Percentiles rank a stretch among this genome's conserved stretches.
Evolutionary conservation across 2,797 vertebrate species (phyloP).

Genomic region (Meriones psammophilus): DNA sequence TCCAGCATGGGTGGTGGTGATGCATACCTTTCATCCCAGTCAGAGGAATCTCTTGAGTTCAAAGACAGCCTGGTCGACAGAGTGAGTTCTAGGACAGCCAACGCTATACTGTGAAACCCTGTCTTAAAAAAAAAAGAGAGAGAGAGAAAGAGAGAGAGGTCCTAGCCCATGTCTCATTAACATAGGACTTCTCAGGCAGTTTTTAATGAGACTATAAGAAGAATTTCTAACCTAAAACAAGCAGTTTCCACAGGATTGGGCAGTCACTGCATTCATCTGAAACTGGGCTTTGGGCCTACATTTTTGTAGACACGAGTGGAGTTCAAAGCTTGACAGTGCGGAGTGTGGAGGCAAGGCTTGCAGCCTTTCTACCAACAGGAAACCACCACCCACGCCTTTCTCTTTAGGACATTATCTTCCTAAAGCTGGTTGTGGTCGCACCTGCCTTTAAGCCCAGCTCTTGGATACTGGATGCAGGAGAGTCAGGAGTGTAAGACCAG

Average conservation of each 20-base stretch:
- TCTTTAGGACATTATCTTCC: background rate
- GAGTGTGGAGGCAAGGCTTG: background rate
- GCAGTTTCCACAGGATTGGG: conserved; percentile 2
- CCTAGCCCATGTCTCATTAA: background rate
- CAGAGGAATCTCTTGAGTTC: background rate
- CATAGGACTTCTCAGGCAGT: background rate
- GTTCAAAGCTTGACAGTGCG: background rate
- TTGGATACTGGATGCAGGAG: background rate
- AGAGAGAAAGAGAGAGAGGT: background rate
- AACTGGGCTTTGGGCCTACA: background rate
- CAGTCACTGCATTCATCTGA: background rate
- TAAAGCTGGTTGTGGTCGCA: background rate
- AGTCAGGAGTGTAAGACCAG: background rate
- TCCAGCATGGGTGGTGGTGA: background rate
- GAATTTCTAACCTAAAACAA: conserved; percentile 43
- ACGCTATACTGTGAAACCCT: background rate
- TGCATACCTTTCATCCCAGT: background rate
- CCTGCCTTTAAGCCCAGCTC: background rate
- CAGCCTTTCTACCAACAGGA: conserved; percentile 8
- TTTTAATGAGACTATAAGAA: conserved; percentile 24
- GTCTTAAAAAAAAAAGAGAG: background rate
- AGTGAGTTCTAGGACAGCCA: background rate
- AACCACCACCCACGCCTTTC: background rate
- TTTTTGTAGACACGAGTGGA: background rate
- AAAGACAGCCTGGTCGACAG: background rate